Evolutionary conservation across 2,113 vertebrate species (phyloP).

Genomic region (Bubo bubo): DNA sequence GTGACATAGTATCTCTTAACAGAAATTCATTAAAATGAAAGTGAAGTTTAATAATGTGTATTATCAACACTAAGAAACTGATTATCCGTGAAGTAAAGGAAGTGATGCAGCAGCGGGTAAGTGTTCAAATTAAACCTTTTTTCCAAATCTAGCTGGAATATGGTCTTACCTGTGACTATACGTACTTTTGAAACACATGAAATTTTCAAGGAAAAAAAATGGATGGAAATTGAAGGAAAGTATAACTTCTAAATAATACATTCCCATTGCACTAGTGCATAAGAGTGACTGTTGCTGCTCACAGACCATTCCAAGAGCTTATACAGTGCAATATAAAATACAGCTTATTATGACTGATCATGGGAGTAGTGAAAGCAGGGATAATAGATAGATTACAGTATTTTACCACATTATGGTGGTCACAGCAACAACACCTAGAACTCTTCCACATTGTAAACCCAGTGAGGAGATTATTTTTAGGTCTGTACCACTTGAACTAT

Average conservation of each 20-base stretch:
- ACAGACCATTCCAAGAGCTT: not conserved
- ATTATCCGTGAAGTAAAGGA: not conserved
- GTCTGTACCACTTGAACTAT: not conserved
- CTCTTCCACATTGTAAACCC: not conserved
- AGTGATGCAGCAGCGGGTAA: not conserved
- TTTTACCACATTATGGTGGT: not conserved
- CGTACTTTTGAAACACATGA: not conserved
- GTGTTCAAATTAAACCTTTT: not conserved
- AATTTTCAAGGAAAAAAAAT: not conserved
- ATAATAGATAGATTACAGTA: not conserved
- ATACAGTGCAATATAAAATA: not conserved
- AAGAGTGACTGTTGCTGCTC: not conserved
- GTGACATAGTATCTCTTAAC: not conserved
- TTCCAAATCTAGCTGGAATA: not conserved
- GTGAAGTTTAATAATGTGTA: not conserved
- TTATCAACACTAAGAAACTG: not conserved
- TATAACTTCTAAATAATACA: constrained; percentile 2
- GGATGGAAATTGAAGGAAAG: not conserved
- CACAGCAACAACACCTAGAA: not conserved
- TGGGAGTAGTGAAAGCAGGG: not conserved
- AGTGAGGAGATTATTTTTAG: not conserved
- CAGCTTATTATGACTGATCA: not conserved
- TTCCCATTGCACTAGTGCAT: not conserved
- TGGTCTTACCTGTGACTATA: not conserved
- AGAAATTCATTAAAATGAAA: not conserved